Evolutionary conservation across 1,140 invertebrate species (phyloP).

Genomic region (Pogonomyrmex californicus): DNA sequence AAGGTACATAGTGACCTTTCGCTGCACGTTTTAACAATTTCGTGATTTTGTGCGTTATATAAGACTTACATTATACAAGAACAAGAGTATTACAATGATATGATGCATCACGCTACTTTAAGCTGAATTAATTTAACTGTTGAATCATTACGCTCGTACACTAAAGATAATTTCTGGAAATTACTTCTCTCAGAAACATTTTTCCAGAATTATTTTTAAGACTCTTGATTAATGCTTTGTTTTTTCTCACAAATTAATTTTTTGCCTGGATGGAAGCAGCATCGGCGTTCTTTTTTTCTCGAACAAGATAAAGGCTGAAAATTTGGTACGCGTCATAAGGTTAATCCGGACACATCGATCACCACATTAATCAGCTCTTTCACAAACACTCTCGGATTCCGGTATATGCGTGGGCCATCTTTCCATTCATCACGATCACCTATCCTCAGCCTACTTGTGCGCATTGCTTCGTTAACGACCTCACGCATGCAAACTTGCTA

Average conservation of each 20-base stretch:
- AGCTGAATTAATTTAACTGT: neutral
- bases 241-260: neutral
- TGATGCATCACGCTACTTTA: neutral
- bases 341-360: conserved; percentile 40
- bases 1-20: conserved; percentile 4
- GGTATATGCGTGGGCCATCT: conserved; percentile 47
- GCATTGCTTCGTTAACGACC: conserved; percentile 30
- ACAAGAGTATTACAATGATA: conserved; percentile 1
- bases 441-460: conserved; percentile 13
- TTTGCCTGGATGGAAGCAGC: neutral
- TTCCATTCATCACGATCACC: conserved; percentile 41
- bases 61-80: conserved; percentile 10
- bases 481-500: neutral
- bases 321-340: neutral
- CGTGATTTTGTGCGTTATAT: conserved; percentile 3
- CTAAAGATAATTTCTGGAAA: conserved; percentile 4
- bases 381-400: conserved; percentile 39
- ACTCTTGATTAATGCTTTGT: neutral
- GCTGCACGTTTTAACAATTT: conserved; percentile 29
- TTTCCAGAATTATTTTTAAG: neutral
- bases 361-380: conserved; percentile 39
- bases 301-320: neutral
- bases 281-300: neutral
- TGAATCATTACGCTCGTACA: neutral
- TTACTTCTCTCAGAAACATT: neutral